Evolutionary conservation across 2,113 vertebrate genomes (phyloP).

Genomic region (Poecilia latipinna): DNA sequence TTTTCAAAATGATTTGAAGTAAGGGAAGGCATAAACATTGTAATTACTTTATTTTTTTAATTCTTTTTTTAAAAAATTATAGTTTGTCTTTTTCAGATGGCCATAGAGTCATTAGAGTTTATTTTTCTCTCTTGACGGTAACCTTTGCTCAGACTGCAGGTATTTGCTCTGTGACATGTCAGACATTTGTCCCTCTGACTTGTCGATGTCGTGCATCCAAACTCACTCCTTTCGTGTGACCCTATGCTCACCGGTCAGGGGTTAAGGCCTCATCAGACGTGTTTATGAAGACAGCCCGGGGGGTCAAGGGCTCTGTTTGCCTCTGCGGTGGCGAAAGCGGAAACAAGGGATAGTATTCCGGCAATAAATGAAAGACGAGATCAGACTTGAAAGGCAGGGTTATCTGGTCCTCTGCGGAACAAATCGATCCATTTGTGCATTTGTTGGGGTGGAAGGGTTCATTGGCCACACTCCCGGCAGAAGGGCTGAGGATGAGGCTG

Average conservation of each 20-base stretch:
- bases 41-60: neutral
- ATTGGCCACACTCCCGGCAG: slow-evolving; percentile 67
- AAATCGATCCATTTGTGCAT: slow-evolving; percentile 76
- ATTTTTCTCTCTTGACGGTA: neutral
- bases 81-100: neutral
- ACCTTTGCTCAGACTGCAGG: neutral
- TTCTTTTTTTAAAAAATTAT: too few relatives aligned
- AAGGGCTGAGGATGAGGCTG: slow-evolving; percentile 70
- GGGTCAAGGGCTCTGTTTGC: slow-evolving; percentile 66
- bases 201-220: slow-evolving; percentile 1
- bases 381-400: slow-evolving; percentile 67
- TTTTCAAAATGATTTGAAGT: neutral
- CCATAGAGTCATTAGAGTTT: neutral
- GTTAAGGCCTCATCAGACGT: slow-evolving; percentile 54
- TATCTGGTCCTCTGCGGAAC: slow-evolving; percentile 62
- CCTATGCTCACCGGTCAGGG: slow-evolving; percentile 30
- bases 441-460: slow-evolving; percentile 70
- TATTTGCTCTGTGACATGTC: neutral
- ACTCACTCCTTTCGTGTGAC: slow-evolving; percentile 47
- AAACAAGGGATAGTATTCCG: slow-evolving; percentile 72
- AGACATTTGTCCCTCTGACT: slow-evolving; percentile 42
- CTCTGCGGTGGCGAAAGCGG: slow-evolving; percentile 64
- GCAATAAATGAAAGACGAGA: slow-evolving; percentile 77
- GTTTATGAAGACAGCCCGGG: slow-evolving; percentile 49
- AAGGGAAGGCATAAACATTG: neutral